Evolutionary conservation across 2,113 vertebrate genomes (phyloP).

Genomic region (Circaetus gallicus): DNA sequence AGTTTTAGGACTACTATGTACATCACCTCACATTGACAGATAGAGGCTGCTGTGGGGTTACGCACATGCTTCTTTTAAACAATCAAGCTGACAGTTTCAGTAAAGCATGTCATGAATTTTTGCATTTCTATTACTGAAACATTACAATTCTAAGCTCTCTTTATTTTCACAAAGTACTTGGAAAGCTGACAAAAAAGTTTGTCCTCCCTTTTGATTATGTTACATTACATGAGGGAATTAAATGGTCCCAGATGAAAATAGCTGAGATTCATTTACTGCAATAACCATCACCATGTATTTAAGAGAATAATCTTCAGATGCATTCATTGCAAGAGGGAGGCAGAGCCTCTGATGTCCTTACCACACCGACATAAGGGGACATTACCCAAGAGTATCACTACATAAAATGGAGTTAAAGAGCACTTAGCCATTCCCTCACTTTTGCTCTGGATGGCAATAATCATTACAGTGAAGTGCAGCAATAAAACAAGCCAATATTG

Average conservation of each 20-base stretch:
- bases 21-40: background rate
- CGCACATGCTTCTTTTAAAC: background rate
- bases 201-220: background rate
- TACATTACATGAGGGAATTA: background rate
- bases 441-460: background rate
- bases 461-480: background rate
- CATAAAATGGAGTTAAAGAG: background rate
- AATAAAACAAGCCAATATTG: background rate
- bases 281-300: background rate
- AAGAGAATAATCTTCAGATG: background rate
- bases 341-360: background rate
- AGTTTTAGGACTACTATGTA: background rate
- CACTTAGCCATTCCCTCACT: background rate
- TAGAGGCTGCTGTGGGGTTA: background rate
- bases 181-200: background rate
- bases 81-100: background rate
- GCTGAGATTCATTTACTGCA: background rate
- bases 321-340: background rate
- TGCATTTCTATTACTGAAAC: background rate
- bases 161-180: background rate
- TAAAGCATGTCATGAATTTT: background rate
- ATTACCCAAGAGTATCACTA: background rate
- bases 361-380: fast-evolving
- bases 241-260: background rate
- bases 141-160: background rate